A percentile compares a stretch with the other conserved stretches of the same genome.
Evolutionary conservation across 1,140 invertebrate genomes (phyloP).

Genomic region (Myzus persicae): DNA sequence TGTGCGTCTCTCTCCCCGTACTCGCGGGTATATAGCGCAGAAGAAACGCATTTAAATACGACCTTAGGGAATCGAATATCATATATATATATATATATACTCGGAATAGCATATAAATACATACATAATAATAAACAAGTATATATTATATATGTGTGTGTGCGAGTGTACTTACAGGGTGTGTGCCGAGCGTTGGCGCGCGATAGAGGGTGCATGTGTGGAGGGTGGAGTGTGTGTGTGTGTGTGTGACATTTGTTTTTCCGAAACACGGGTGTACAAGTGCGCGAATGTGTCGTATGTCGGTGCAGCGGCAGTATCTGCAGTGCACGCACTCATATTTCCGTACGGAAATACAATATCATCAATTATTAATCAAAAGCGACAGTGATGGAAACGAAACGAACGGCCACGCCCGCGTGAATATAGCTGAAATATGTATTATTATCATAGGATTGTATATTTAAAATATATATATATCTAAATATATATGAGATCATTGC

Average conservation of each 20-base stretch:
- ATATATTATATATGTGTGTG: background rate
- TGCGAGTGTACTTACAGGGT: background rate
- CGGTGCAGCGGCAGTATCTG: background rate
- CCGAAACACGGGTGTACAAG: background rate
- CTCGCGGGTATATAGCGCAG: too few species aligned
- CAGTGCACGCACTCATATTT: slow-evolving; percentile 16
- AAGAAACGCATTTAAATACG: slow-evolving; percentile 53
- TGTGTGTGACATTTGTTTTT: slow-evolving; percentile 50
- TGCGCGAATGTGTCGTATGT: background rate
- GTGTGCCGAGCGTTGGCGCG: too few species aligned
- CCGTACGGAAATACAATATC: slow-evolving; percentile 49
- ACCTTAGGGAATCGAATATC: slow-evolving; percentile 39
- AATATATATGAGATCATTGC: background rate
- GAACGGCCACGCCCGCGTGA: background rate
- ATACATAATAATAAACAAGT: too few species aligned
- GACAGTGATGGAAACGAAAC: slow-evolving; percentile 45
- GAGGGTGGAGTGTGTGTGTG: background rate
- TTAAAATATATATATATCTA: too few species aligned
- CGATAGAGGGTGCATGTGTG: background rate
- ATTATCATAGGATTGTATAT: background rate
- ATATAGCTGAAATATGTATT: background rate
- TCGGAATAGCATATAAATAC: too few species aligned
- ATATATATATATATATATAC: too few species aligned
- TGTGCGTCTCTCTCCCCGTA: too few species aligned
- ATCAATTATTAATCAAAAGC: slow-evolving; percentile 50